These are phyloP conservation scores for Lepidurus apus DNA, from an alignment of 1,140 invertebrate genomes.

Conservation along the genomic window DNA sequence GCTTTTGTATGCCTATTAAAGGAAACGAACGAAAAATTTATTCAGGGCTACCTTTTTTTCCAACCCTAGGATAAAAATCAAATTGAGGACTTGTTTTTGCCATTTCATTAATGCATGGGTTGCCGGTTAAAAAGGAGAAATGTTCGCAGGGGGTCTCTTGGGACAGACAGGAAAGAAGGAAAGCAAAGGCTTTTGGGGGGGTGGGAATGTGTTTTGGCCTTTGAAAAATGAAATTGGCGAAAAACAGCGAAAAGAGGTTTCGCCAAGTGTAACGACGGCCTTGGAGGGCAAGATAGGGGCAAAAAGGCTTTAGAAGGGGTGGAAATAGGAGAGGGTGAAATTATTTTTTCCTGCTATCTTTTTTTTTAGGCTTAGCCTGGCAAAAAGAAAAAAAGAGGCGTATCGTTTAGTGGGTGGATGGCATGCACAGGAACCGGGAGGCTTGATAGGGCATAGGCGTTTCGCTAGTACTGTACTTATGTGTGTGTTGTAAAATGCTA, in stretches of 20 bases:
- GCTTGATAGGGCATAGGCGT: not conserved
- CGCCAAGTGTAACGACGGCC: constrained; percentile 17
- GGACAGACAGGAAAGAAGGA: not conserved
- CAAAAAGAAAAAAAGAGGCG: not conserved
- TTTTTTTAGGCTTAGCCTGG: not conserved
- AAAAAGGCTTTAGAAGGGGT: not conserved
- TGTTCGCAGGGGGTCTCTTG: not conserved
- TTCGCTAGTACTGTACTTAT: not conserved
- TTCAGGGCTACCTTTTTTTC: not conserved
- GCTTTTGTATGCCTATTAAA: not conserved
- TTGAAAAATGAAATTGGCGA: constrained; percentile 19
- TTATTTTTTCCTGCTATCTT: not conserved
- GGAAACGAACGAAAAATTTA: not conserved
- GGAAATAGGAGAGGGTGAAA: not conserved
- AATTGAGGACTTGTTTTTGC: not conserved
- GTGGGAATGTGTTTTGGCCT: not conserved
- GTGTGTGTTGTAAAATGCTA: constrained; percentile 12
- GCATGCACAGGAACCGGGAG: not conserved
- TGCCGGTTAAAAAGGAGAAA: not conserved
- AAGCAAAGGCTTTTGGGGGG: not conserved
- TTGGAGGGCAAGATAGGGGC: not conserved
- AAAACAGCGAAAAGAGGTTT: constrained; percentile 18
- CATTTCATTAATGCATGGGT: constrained; percentile 3
- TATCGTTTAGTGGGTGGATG: constrained; percentile 10
- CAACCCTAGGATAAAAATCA: not conserved